Evolutionary conservation across 2,113 vertebrate species (phyloP).

Genomic region (Lophius piscatorius): DNA sequence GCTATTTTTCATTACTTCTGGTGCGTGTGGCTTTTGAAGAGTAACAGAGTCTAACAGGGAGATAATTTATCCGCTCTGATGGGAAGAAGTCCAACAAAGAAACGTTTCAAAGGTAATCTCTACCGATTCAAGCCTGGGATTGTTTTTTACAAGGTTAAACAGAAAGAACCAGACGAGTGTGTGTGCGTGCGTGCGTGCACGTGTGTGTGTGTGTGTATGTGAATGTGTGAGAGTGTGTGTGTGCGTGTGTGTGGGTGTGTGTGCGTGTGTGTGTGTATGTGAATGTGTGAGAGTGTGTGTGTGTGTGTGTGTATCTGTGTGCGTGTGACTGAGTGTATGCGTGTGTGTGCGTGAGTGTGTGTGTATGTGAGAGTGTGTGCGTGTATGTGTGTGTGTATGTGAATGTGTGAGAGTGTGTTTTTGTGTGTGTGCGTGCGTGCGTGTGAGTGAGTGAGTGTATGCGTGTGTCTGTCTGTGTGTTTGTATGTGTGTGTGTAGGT

Average conservation of each 20-base stretch:
- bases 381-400: slow-evolving; percentile 21
- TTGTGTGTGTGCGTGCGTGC: slow-evolving; percentile 31
- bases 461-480: slow-evolving; percentile 21
- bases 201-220: slow-evolving; percentile 28
- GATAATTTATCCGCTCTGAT: slow-evolving; percentile 51
- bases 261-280: slow-evolving; percentile 29
- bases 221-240: slow-evolving; percentile 18
- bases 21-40: slow-evolving; percentile 48
- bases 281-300: slow-evolving; percentile 18
- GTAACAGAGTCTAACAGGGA: slow-evolving; percentile 44
- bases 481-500: slow-evolving; percentile 34
- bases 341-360: slow-evolving; percentile 21
- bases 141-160: slow-evolving; percentile 33
- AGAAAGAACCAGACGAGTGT: slow-evolving; percentile 44
- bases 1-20: slow-evolving; percentile 63
- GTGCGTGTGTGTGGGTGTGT: slow-evolving; percentile 24
- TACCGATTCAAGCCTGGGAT: slow-evolving; percentile 32
- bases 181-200: slow-evolving; percentile 12
- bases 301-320: slow-evolving; percentile 21
- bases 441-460: no score
- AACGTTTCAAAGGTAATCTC: slow-evolving; percentile 38
- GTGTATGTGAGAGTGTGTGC: no score
- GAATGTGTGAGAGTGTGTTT: slow-evolving; percentile 16
- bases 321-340: slow-evolving; percentile 29
- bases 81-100: slow-evolving; percentile 37